A percentile compares a stretch with the other conserved stretches of the same genome.
phyloP scores from a whole-genome alignment of 2,113 vertebrate genomes.

The Ameiurus melas region DNA sequence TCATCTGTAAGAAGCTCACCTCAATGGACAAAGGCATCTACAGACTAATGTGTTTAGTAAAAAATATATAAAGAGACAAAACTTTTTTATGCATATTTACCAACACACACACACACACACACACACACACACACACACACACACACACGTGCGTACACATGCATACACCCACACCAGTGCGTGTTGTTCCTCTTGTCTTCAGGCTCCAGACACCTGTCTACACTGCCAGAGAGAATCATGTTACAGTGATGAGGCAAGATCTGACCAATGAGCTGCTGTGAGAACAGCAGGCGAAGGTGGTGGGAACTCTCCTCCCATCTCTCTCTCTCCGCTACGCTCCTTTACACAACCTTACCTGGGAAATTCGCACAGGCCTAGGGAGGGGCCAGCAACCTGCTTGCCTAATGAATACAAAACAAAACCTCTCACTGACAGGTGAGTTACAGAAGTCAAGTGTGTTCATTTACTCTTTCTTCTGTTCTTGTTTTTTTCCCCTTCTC shows the following conservation, averaged over 20 bases:
- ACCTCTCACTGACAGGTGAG: conserved; percentile 74
- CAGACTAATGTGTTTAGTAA: conserved; percentile 1
- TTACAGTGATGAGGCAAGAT: conserved; percentile 69
- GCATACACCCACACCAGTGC: conserved; percentile 40
- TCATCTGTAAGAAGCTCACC: not conserved
- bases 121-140: conserved; percentile 46
- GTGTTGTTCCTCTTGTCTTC: conserved; percentile 45
- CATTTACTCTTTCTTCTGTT: conserved; percentile 47
- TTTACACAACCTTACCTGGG: conserved; percentile 67
- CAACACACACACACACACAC: conserved; percentile 12
- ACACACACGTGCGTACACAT: conserved; percentile 14
- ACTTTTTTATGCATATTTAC: conserved; percentile 59
- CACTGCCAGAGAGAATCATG: conserved; percentile 57
- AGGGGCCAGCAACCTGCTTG: conserved; percentile 60
- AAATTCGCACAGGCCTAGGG: conserved; percentile 71
- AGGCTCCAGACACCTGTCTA: conserved; percentile 59
- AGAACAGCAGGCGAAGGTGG: conserved; percentile 76
- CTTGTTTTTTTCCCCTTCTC: conserved; percentile 58
- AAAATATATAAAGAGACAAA: not conserved
- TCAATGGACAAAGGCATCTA: not conserved
- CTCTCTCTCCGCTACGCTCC: conserved; percentile 56
- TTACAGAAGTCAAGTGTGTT: conserved; percentile 73
- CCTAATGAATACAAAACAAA: conserved; percentile 76
- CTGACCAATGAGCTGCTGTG: conserved; percentile 73
- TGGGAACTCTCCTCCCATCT: conserved; percentile 84